A percentile compares a stretch with the other conserved stretches of the same genome.
Evolutionary conservation across 1,140 invertebrate species (phyloP).

Genomic region (Drosophila simulans): DNA sequence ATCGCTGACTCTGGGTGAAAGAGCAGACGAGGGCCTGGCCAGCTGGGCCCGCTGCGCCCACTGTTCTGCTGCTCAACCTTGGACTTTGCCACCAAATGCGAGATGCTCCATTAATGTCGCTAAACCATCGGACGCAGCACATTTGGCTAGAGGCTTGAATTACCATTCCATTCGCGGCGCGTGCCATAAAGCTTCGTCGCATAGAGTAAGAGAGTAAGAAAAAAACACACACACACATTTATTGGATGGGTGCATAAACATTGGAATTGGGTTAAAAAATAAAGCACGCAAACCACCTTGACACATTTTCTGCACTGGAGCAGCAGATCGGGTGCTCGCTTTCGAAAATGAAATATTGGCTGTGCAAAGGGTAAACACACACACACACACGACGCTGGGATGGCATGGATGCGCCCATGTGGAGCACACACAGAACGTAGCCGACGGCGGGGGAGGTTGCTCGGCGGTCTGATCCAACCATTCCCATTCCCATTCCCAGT

Average conservation of each 20-base stretch:
- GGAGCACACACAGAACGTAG: no score
- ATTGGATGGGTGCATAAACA: slow-evolving; percentile 32
- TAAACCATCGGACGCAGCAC: slow-evolving; percentile 21
- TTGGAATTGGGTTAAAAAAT: slow-evolving; percentile 73
- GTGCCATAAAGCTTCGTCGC: slow-evolving; percentile 18
- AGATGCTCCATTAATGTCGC: slow-evolving; percentile 65
- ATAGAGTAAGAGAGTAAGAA: slow-evolving; percentile 1
- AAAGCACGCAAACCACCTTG: slow-evolving; percentile 80
- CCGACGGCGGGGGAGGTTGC: no score
- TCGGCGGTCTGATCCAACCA: no score
- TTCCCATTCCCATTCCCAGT: no score
- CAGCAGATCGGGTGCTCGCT: slow-evolving; percentile 6
- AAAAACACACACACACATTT: background rate
- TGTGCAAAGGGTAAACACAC: slow-evolving; percentile 12
- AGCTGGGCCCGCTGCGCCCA: no score
- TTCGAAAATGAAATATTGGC: slow-evolving; percentile 39
- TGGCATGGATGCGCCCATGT: no score
- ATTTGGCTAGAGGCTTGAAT: slow-evolving; percentile 21
- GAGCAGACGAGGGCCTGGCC: background rate
- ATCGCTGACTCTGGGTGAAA: slow-evolving; percentile 9
- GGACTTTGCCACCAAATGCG: slow-evolving; percentile 61
- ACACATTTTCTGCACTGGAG: slow-evolving; percentile 50
- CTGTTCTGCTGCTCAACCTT: slow-evolving; percentile 55
- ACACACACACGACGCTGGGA: no score
- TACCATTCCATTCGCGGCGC: slow-evolving; percentile 31